phyloP scores from a whole-genome alignment of 2,797 vertebrate genomes.

The Tarsius wallacei region DNA sequence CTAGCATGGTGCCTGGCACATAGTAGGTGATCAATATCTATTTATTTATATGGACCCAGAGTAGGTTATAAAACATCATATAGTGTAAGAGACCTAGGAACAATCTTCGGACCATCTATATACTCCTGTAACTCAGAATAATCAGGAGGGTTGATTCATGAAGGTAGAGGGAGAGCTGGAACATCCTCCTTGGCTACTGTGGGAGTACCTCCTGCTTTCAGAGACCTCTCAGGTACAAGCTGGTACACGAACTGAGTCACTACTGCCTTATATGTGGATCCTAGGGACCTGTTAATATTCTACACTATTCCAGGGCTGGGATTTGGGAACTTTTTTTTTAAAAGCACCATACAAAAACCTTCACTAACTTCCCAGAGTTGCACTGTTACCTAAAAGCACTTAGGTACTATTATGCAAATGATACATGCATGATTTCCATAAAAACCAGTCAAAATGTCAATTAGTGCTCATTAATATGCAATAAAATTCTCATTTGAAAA shows the following conservation, averaged over 20 bases:
- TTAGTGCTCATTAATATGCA: constrained; percentile 88
- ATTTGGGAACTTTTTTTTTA: background rate
- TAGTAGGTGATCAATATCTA: background rate
- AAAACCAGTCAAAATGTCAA: constrained; percentile 80
- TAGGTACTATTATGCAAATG: constrained; percentile 65
- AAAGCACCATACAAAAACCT: constrained; percentile 32
- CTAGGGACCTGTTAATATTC: constrained; percentile 52
- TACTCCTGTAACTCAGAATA: background rate
- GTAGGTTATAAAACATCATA: background rate
- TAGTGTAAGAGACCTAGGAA: background rate
- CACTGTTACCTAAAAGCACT: constrained; percentile 62
- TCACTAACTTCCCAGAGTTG: constrained; percentile 53
- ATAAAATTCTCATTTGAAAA: constrained; percentile 82
- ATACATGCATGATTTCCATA: constrained; percentile 35
- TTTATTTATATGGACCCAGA: constrained; percentile 39
- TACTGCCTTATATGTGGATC: background rate
- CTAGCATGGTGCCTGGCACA: background rate
- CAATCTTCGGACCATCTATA: background rate
- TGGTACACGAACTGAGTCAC: background rate
- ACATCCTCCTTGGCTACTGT: background rate
- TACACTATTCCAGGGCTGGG: background rate
- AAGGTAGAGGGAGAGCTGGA: background rate
- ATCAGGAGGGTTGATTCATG: background rate
- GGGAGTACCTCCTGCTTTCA: background rate
- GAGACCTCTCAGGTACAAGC: constrained; percentile 1